Conservation (phyloP, 2,888 invertebrate genomes). For the Scaptomyza reducta region DNA sequence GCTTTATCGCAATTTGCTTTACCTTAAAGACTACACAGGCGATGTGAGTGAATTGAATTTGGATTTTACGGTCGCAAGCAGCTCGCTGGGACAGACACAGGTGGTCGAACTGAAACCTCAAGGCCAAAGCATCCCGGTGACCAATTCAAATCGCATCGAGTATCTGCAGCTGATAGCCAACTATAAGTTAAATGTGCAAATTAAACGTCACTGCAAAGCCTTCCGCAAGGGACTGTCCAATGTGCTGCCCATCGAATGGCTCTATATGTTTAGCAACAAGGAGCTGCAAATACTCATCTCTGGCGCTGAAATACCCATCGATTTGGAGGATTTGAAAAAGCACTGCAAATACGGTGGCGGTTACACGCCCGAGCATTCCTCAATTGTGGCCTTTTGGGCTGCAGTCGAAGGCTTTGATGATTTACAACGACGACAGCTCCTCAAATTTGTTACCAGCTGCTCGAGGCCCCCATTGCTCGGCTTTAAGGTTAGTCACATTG, state of each 20-base stretch:
- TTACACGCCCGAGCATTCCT: slow-evolving; percentile 92
- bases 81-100: slow-evolving; percentile 94
- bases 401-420: slow-evolving; percentile 93
- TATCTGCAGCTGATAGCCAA: slow-evolving; percentile 98
- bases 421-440: slow-evolving; percentile 92
- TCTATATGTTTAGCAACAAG: slow-evolving; percentile 96
- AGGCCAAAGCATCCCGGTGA: slow-evolving; percentile 95
- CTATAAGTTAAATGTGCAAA: slow-evolving; percentile 96
- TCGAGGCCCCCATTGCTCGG: slow-evolving; percentile 98
- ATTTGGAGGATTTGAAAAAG: slow-evolving; percentile 93
- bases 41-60: slow-evolving; percentile 95
- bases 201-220: slow-evolving; percentile 92
- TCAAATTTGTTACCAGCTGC: slow-evolving; percentile 99
- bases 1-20: slow-evolving; percentile 94
- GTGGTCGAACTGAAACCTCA: slow-evolving; percentile 96
- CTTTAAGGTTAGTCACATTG: slow-evolving; percentile 91
- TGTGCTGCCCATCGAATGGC: slow-evolving; percentile 95
- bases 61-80: slow-evolving; percentile 96
- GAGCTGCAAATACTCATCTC: slow-evolving; percentile 99
- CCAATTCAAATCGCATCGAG: slow-evolving; percentile 95
- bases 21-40: slow-evolving; percentile 92
- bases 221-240: slow-evolving; percentile 95
- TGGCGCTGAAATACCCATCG: slow-evolving; percentile 96
- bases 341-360: slow-evolving; percentile 96
- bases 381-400: slow-evolving; percentile 95